phyloP scores from a whole-genome alignment of 2,888 invertebrate genomes.

The Andrena flavipes region DNA sequence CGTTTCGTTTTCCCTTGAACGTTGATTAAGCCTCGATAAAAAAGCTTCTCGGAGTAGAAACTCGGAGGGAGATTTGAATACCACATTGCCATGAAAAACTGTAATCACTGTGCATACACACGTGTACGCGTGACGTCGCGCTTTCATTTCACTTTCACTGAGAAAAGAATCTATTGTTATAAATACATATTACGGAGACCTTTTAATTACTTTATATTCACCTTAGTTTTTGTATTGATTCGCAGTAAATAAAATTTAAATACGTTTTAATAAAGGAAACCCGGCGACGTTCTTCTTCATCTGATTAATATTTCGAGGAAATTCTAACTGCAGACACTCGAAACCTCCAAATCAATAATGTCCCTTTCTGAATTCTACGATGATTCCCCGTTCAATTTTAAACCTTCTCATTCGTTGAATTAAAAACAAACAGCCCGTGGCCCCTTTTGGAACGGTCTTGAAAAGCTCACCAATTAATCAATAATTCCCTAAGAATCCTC shows the following conservation, averaged over 20 bases:
- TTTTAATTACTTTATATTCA: constrained; percentile 26
- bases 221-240: constrained; percentile 36
- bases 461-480: too few relatives aligned
- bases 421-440: too few relatives aligned
- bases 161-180: neutral
- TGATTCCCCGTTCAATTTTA: too few relatives aligned
- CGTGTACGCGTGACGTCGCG: neutral
- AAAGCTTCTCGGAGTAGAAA: too few relatives aligned
- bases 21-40: too few relatives aligned
- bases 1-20: too few relatives aligned
- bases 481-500: too few relatives aligned
- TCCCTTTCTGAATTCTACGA: too few relatives aligned
- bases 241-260: constrained; percentile 27
- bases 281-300: constrained; percentile 11
- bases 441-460: too few relatives aligned
- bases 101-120: neutral
- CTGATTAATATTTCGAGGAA: neutral
- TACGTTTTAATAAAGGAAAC: constrained; percentile 26
- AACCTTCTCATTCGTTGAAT: too few relatives aligned
- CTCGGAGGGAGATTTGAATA: too few relatives aligned
- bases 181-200: neutral
- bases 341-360: neutral
- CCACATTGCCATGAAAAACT: neutral
- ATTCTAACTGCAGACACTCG: neutral
- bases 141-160: neutral